Conservation (phyloP, 1,140 invertebrate species). For the Diachasmimorpha longicaudata region DNA sequence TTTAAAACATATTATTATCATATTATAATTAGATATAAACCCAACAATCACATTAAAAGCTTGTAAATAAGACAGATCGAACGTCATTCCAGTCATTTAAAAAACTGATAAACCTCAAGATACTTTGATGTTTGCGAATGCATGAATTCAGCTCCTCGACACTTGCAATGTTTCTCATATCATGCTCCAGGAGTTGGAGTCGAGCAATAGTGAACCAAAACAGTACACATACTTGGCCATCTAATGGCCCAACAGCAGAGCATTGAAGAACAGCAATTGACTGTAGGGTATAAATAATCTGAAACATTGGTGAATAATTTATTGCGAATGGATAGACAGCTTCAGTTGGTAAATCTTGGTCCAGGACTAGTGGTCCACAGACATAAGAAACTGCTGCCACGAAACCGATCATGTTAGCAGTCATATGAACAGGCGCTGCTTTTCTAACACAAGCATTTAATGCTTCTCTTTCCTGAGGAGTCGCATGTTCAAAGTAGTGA, state of each 20-base stretch:
- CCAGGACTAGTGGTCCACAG: conserved; percentile 19
- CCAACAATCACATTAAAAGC: no score
- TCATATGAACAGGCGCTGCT: conserved; percentile 1
- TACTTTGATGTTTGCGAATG: conserved; percentile 23
- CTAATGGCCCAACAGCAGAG: neutral
- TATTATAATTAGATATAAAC: no score
- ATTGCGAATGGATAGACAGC: conserved; percentile 24
- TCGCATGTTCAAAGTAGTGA: neutral
- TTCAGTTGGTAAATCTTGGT: conserved; percentile 19
- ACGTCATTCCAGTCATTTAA: no score
- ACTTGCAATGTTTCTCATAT: conserved; percentile 9
- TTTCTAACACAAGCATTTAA: conserved; percentile 8
- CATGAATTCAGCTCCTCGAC: conserved; percentile 5
- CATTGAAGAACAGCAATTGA: conserved; percentile 7
- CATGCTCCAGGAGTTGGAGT: conserved; percentile 14
- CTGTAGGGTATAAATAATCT: conserved; percentile 21
- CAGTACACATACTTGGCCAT: conserved; percentile 17
- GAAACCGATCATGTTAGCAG: neutral
- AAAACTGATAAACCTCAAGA: conserved; percentile 6
- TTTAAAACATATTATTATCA: no score
- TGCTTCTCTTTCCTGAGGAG: neutral
- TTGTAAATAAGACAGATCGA: no score
- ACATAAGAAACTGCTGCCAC: neutral
- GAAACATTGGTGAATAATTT: conserved; percentile 4
- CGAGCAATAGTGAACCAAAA: conserved; percentile 27